Evolutionary conservation across 53 echinoderm and acorn worm species (phyloP).

Genomic region (Holothuria leucospilota): DNA sequence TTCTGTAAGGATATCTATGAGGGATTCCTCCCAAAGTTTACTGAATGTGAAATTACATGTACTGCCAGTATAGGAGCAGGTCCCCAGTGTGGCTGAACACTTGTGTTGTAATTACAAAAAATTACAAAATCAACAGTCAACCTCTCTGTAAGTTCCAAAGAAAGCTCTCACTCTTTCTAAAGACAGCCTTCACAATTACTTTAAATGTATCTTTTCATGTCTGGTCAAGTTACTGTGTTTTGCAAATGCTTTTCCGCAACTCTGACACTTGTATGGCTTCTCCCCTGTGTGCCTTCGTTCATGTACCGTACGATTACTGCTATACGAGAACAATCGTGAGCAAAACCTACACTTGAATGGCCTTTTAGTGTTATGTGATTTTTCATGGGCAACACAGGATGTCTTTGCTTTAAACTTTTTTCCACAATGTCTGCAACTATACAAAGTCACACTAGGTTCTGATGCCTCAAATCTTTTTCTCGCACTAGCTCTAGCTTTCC

Average conservation of each 20-base stretch:
- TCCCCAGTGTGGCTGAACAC: too few species aligned
- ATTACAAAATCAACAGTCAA: too few species aligned
- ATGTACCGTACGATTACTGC: constrained; percentile 35
- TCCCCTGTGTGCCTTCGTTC: constrained; percentile 55
- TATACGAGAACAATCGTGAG: background rate
- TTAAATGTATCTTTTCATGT: constrained; percentile 54
- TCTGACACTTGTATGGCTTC: constrained; percentile 55
- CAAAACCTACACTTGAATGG: background rate
- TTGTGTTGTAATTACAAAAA: too few species aligned
- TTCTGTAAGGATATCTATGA: too few species aligned
- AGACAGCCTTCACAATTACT: too few species aligned
- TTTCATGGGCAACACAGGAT: background rate
- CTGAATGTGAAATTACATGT: too few species aligned
- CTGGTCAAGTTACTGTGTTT: constrained; percentile 47
- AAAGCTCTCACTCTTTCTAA: too few species aligned
- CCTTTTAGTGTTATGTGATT: background rate
- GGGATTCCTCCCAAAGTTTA: too few species aligned
- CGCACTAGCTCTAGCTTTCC: too few species aligned
- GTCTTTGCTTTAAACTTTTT: background rate
- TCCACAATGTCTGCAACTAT: constrained; percentile 5
- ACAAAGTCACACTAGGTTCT: background rate
- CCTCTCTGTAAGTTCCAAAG: too few species aligned
- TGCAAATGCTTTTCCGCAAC: constrained; percentile 56
- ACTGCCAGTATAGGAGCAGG: too few species aligned
- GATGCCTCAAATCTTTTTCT: too few species aligned